Conservation (phyloP, 2,888 invertebrate species). For the Elysia crispata region DNA sequence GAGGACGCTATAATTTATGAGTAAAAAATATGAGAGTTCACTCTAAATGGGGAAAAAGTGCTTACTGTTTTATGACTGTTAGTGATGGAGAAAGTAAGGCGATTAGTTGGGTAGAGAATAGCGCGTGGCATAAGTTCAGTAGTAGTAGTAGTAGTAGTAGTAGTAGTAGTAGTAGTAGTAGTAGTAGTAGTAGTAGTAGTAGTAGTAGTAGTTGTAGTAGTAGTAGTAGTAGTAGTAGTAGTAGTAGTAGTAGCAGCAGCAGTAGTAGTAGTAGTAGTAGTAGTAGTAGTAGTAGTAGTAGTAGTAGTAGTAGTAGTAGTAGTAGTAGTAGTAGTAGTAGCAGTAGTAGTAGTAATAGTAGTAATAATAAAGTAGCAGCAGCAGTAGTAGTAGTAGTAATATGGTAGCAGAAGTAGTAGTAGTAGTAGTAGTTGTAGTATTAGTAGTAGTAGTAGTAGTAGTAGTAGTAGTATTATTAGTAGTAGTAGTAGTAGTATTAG, state of each 20-base stretch:
- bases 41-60: no score
- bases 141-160: no score
- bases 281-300: neutral
- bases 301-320: constrained; percentile 23
- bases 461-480: no score
- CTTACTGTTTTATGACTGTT: no score
- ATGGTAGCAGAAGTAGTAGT: no score
- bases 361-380: no score
- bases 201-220: neutral
- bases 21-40: no score
- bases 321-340: constrained; percentile 23
- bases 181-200: neutral
- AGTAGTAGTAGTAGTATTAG: no score
- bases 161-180: constrained; percentile 9
- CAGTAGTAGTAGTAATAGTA: constrained; percentile 6
- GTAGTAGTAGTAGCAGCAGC: neutral
- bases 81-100: neutral
- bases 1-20: no score
- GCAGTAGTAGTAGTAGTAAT: no score
- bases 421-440: no score
- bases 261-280: neutral
- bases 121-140: neutral
- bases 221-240: neutral
- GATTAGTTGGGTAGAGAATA: neutral
- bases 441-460: no score